Conservation (phyloP, 2,113 vertebrate species). For the Eulemur rufifrons region DNA sequence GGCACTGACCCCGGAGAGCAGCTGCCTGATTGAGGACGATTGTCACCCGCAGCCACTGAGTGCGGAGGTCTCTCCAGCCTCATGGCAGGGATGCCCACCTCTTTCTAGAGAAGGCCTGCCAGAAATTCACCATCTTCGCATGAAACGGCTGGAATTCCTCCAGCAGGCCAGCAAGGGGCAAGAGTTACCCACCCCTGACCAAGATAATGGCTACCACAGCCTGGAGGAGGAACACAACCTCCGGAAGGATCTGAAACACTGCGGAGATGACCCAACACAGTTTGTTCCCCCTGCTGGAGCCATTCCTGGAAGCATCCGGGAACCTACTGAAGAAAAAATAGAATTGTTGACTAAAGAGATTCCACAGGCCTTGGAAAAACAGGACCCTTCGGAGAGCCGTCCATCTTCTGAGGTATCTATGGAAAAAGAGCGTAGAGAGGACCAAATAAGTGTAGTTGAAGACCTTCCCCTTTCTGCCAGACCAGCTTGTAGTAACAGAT, state of each 20-base stretch:
- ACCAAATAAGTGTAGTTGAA: background rate
- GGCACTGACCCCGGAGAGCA: background rate
- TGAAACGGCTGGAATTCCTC: slow-evolving; percentile 81
- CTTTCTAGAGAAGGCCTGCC: slow-evolving; percentile 69
- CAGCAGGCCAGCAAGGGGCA: slow-evolving; percentile 66
- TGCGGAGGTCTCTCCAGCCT: slow-evolving; percentile 27
- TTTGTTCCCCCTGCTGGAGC: background rate
- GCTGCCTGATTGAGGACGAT: background rate
- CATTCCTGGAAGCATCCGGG: background rate
- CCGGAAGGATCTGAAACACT: background rate
- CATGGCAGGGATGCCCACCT: slow-evolving; percentile 29
- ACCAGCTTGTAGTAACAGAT: slow-evolving; percentile 89
- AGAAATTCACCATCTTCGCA: slow-evolving; percentile 76
- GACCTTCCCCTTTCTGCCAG: background rate
- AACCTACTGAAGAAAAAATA: fast-evolving
- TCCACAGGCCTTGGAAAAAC: background rate
- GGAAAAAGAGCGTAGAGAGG: background rate
- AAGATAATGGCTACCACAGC: slow-evolving; percentile 93
- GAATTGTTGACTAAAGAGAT: slow-evolving; percentile 54
- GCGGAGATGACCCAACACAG: background rate
- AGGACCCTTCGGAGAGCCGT: background rate
- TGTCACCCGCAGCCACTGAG: slow-evolving; percentile 53
- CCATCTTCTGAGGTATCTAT: background rate
- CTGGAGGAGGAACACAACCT: slow-evolving; percentile 90
- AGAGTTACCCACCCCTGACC: slow-evolving; percentile 85